Conservation (phyloP, 2,797 vertebrate species). For the Falco rusticolus region DNA sequence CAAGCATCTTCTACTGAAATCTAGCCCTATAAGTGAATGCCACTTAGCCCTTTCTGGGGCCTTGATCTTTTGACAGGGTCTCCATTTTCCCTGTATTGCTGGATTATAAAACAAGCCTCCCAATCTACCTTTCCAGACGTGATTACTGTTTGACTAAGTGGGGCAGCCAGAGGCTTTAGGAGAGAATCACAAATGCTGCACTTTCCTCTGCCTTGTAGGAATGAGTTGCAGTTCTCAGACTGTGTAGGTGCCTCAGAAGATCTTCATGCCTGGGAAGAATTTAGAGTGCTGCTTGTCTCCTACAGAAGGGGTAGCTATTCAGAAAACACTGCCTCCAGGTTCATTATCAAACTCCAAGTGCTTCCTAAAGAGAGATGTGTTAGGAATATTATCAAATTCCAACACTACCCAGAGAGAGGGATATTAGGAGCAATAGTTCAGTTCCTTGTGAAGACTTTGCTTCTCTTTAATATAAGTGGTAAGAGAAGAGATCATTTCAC, state of each 20-base stretch:
- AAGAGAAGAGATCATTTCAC: background rate
- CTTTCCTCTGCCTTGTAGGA: background rate
- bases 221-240: background rate
- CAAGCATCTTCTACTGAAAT: background rate
- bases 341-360: background rate
- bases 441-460: background rate
- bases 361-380: background rate
- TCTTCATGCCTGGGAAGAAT: background rate
- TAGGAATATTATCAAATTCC: background rate
- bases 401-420: background rate
- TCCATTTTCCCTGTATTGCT: background rate
- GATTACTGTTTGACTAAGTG: background rate
- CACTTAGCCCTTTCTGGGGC: background rate
- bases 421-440: background rate
- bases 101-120: background rate
- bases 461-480: background rate
- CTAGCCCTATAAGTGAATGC: background rate
- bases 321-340: background rate
- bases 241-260: background rate
- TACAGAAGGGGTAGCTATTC: background rate
- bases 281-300: background rate
- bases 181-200: background rate
- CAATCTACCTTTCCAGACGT: fast-evolving
- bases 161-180: background rate
- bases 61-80: background rate